Percentiles rank a stretch among this genome's conserved stretches.
These are phyloP conservation scores for Epiblema foenella DNA, from an alignment of 2,888 invertebrate genomes.

Conservation along the genomic window DNA sequence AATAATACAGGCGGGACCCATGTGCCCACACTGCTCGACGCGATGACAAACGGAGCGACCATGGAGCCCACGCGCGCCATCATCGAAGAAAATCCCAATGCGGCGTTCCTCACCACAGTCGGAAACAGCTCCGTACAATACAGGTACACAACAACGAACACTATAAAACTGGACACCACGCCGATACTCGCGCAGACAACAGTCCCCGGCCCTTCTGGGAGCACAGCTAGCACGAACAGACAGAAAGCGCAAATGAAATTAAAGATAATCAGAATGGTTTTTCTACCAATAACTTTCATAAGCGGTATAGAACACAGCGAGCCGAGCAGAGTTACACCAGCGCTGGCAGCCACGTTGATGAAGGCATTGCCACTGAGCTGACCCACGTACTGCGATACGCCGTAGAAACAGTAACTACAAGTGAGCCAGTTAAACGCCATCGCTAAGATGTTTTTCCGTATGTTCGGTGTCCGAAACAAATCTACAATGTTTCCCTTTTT, in stretches of 20 bases:
- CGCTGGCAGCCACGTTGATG: constrained; percentile 91
- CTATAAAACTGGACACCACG: constrained; percentile 92
- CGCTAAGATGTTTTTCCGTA: constrained; percentile 88
- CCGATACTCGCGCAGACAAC: constrained; percentile 89
- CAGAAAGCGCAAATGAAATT: constrained; percentile 86
- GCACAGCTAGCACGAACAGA: constrained; percentile 85
- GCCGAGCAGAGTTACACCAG: constrained; percentile 85
- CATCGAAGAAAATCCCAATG: constrained; percentile 95
- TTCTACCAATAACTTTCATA: constrained; percentile 88
- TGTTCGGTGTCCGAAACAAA: constrained; percentile 88
- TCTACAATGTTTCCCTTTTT: constrained; percentile 86
- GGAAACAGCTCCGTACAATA: constrained; percentile 95
- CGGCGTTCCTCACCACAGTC: constrained; percentile 94
- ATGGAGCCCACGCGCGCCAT: constrained; percentile 94
- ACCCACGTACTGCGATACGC: constrained; percentile 92
- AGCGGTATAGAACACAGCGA: constrained; percentile 86
- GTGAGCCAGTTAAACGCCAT: constrained; percentile 92
- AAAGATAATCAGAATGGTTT: constrained; percentile 86
- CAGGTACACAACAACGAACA: constrained; percentile 93
- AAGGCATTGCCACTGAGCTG: constrained; percentile 92
- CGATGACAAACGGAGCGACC: constrained; percentile 92
- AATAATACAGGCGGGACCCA: constrained; percentile 90
- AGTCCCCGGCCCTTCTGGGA: constrained; percentile 73
- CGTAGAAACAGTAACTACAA: constrained; percentile 91
- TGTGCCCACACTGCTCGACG: constrained; percentile 73